Conservation (phyloP, 2,113 vertebrate species). For the Ciconia maguari region DNA sequence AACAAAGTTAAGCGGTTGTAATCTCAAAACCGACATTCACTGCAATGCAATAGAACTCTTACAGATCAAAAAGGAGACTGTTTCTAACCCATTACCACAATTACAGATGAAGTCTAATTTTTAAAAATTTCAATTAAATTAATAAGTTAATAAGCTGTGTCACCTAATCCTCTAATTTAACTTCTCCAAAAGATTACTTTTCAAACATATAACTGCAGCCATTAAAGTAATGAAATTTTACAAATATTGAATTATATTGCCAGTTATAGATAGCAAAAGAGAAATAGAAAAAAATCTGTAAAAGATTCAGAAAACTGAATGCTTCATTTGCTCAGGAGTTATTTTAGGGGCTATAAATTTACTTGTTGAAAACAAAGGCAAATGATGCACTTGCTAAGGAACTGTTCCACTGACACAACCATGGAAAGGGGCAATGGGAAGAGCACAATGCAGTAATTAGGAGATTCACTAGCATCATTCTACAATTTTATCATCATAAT, state of each 20-base stretch:
- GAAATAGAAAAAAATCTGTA: background rate
- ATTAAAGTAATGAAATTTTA: background rate
- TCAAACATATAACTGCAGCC: background rate
- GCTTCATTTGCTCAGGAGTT: background rate
- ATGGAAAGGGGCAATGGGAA: background rate
- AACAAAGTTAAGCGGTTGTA: background rate
- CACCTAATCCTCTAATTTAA: background rate
- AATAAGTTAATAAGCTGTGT: background rate
- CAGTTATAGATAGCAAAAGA: slow-evolving; percentile 42
- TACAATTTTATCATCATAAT: background rate
- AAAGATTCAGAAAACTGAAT: slow-evolving; percentile 17
- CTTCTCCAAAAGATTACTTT: slow-evolving; percentile 4
- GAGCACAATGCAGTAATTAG: background rate
- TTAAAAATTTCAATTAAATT: slow-evolving; percentile 12
- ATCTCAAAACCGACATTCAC: background rate
- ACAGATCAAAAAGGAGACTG: background rate
- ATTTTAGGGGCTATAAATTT: background rate
- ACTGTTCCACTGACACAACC: background rate
- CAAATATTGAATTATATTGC: background rate
- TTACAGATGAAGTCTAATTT: background rate
- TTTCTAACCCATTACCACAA: background rate
- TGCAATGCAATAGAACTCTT: background rate
- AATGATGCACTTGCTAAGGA: slow-evolving; percentile 5
- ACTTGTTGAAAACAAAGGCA: slow-evolving; percentile 38
- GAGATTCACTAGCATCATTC: background rate